Evolutionary conservation across 2,888 invertebrate genomes (phyloP), one percentile per base, ranked within the genome.

Genomic region (Eristalis pertinax): DNA sequence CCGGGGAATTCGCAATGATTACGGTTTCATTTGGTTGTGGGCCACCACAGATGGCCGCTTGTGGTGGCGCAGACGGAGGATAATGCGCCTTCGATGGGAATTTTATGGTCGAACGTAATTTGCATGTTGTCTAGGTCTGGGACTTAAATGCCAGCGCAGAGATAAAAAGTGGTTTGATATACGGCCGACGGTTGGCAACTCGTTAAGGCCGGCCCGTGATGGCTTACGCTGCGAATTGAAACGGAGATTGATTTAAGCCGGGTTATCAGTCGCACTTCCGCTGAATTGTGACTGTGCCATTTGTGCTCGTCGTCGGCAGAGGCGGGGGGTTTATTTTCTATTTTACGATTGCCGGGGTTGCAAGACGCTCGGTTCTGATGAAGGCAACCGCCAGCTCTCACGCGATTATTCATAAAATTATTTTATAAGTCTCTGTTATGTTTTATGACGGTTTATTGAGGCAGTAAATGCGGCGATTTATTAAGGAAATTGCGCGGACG

Each of bases 1-100:
- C 72, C 73, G 41, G 79, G 32, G 84, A 83, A 87, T 79, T 84
- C 60, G 72, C 73, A 80, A 76, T 84, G 87, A 84, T 87, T 87
- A 80, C 80, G 63, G 84, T 87, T 79, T 87, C 67, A 79, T 73
- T 60, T 58, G 68, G 75, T 72, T 63, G 72, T n/a, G n/a, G n/a
- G n/a, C n/a, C n/a, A 67, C 69, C 58, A 74, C 64, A 75, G 68
- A 63, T 69, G 65, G 38, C 50, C 50, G 50, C 50, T 38, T 58
- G 15, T 41, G 35, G 50, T 58, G 68, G 68, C 26, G 56, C 41
- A 58, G 26, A 60, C 26, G n/a, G 43, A 50, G 58, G 64, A 78
- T 87, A 87, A 87, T 84, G 84, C 76, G 15, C 63, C 72, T 74
- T 73, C 63, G 41, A 84, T 84, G 87, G 64, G 79, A 84, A 60